phyloP scores from a whole-genome alignment of 2,888 invertebrate species.

The Macroteleia sp. region DNA sequence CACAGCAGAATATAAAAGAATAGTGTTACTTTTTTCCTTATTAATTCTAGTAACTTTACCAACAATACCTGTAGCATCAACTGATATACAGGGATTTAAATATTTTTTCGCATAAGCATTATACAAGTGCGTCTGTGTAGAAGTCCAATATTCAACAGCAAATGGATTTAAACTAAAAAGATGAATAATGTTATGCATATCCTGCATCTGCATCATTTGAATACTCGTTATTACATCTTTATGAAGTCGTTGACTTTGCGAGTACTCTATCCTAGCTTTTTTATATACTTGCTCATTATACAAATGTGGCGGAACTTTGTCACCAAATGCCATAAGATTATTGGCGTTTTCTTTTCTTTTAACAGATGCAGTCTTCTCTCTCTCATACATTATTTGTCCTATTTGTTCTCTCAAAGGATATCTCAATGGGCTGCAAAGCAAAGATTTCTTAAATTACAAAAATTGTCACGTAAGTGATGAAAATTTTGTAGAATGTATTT shows the following conservation, averaged over 20 bases:
- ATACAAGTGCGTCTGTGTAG: constrained; percentile 29
- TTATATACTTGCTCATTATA: not conserved
- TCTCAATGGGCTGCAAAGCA: no score
- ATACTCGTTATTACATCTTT: constrained; percentile 7
- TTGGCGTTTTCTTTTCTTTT: constrained; percentile 22
- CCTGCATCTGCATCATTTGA: constrained; percentile 2
- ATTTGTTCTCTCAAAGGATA: constrained; percentile 10
- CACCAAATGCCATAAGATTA: constrained; percentile 18
- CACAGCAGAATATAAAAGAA: constrained; percentile 19
- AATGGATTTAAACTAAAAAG: not conserved
- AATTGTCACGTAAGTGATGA: no score
- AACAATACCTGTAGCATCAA: constrained; percentile 26
- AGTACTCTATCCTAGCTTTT: constrained; percentile 13
- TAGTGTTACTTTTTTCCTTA: not conserved
- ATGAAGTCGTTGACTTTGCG: not conserved
- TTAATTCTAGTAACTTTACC: not conserved
- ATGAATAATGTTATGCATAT: constrained; percentile 28
- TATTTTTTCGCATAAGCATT: constrained; percentile 17
- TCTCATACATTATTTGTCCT: constrained; percentile 12
- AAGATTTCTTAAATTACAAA: no score
- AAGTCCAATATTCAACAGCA: constrained; percentile 14
- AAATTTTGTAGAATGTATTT: no score
- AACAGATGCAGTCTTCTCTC: constrained; percentile 6
- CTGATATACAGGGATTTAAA: not conserved
- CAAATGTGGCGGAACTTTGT: constrained; percentile 17